These are phyloP conservation scores for Peribatodes rhomboidaria DNA, from an alignment of 2,888 invertebrate genomes.

Conservation along the genomic window DNA sequence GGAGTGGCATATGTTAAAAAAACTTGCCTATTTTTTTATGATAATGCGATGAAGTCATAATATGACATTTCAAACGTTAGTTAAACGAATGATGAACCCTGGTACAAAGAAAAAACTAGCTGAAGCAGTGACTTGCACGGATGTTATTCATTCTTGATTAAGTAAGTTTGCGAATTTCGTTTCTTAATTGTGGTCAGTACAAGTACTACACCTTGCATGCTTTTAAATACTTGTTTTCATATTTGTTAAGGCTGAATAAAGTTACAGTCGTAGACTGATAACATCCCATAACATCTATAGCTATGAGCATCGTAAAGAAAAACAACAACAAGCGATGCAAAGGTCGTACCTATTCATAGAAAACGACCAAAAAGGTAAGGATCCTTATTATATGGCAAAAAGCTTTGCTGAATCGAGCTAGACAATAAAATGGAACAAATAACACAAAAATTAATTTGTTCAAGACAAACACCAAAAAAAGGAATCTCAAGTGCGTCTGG, in stretches of 20 bases:
- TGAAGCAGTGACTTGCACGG: conserved; percentile 21
- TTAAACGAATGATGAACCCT: conserved; percentile 48
- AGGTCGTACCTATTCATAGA: conserved; percentile 15
- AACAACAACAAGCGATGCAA: not conserved
- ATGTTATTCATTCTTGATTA: conserved; percentile 12
- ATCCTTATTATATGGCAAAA: conserved; percentile 4
- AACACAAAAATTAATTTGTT: conserved; percentile 27
- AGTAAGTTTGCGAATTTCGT: not conserved
- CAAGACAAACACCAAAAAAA: conserved; percentile 34
- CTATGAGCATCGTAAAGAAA: not conserved
- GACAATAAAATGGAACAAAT: conserved; percentile 29
- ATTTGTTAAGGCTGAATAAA: too few species aligned
- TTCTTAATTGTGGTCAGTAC: not conserved
- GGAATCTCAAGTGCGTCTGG: conserved; percentile 43
- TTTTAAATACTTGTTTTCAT: not conserved
- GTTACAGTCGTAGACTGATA: too few species aligned
- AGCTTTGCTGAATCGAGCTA: conserved; percentile 7
- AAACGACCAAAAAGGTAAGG: conserved; percentile 16
- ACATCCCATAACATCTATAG: not conserved
- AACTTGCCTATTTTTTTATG: conserved; percentile 52
- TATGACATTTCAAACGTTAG: conserved; percentile 63
- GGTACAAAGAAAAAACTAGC: conserved; percentile 30
- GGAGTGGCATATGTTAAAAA: conserved; percentile 59
- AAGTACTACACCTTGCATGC: not conserved
- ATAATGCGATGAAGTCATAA: conserved; percentile 72